These are phyloP conservation scores for Axis porcinus DNA, from an alignment of 2,113 vertebrate species.

Conservation along the genomic window DNA sequence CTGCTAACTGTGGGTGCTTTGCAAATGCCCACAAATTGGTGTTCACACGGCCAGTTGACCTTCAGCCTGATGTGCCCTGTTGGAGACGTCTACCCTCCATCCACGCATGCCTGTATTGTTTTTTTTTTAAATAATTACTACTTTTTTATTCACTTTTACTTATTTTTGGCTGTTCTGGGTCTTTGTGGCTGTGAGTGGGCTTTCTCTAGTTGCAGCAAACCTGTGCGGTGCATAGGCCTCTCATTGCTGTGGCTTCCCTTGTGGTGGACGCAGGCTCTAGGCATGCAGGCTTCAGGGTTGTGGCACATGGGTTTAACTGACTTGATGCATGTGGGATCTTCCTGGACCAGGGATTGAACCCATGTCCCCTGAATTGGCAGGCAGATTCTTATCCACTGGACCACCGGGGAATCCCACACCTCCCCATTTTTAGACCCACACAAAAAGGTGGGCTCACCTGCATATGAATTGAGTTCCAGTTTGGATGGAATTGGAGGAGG, in stretches of 20 bases:
- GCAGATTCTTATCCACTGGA: not conserved
- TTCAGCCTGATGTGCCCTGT: not conserved
- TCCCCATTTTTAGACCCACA: not conserved
- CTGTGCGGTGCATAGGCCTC: not conserved
- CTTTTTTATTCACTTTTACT: not conserved
- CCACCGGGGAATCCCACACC: fast-evolving
- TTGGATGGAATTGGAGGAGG: not conserved
- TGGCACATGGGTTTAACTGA: not conserved
- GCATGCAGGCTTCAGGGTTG: not conserved
- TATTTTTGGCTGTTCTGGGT: not conserved
- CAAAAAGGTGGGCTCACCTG: not conserved
- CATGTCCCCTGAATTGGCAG: not conserved
- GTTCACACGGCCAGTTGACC: not conserved
- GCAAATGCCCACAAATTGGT: too few relatives aligned
- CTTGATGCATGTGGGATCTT: not conserved
- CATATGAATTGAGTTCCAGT: not conserved
- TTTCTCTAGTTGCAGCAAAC: not conserved
- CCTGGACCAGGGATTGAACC: not conserved
- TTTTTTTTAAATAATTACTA: not conserved
- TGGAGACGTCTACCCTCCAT: not conserved
- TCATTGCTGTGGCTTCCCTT: not conserved
- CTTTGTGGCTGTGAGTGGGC: not conserved
- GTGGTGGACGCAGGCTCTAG: fast-evolving
- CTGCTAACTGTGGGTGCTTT: not conserved
- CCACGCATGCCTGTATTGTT: not conserved